Evolutionary conservation across 1,140 invertebrate genomes (phyloP).

Genomic region (Nephotettix cincticeps): DNA sequence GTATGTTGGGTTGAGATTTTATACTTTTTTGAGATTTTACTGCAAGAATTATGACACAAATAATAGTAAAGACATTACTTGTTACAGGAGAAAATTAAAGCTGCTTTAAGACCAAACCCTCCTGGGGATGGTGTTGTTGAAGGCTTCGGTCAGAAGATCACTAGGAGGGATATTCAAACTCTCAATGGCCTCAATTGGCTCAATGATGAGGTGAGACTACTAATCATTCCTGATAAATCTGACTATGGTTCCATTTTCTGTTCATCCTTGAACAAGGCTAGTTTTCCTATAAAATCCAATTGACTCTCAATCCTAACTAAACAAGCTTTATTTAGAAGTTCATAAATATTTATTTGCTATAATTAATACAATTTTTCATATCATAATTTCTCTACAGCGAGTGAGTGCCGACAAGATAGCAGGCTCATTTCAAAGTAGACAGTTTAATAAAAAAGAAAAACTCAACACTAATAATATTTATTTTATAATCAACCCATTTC

Average conservation of each 20-base stretch:
- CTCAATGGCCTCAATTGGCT: conserved; percentile 85
- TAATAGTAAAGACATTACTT: no score
- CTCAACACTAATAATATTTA: no score
- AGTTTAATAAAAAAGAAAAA: no score
- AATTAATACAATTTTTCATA: neutral
- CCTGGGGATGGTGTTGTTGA: conserved; percentile 55
- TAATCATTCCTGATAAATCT: neutral
- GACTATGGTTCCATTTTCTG: neutral
- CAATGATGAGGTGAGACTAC: conserved; percentile 80
- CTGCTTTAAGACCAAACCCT: conserved; percentile 48
- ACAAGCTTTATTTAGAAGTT: neutral
- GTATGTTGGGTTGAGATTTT: no score
- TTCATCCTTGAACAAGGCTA: neutral
- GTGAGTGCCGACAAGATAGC: no score
- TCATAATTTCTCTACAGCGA: neutral
- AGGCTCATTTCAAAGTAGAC: no score
- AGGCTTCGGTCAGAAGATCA: conserved; percentile 59
- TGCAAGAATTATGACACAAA: no score
- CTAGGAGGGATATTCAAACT: conserved; percentile 74
- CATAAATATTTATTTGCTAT: neutral
- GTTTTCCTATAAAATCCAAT: neutral
- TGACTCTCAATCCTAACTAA: neutral
- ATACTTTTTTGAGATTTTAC: no score
- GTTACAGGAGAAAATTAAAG: conserved; percentile 45
- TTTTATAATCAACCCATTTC: no score